phyloP scores from a whole-genome alignment of 2,797 vertebrate genomes.

The Anolis apletophallus region DNA sequence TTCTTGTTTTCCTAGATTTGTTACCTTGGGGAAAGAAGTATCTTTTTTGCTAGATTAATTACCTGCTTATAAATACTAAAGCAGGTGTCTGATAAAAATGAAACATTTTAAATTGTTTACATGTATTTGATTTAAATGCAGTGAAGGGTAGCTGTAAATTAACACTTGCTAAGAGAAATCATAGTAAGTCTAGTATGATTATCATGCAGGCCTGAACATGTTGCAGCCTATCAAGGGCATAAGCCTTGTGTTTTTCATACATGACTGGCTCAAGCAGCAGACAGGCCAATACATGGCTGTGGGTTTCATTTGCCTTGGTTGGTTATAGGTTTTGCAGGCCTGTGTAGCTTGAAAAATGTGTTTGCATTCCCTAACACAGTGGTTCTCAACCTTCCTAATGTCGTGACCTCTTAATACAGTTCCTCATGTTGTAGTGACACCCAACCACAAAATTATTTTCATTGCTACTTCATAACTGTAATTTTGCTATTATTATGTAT shows the following conservation, averaged over 20 bases:
- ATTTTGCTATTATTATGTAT: too few relatives aligned
- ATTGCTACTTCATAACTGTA: too few relatives aligned
- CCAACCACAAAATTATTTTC: too few relatives aligned
- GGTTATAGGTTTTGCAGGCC: neutral
- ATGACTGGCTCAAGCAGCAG: neutral
- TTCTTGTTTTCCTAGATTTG: constrained; percentile 9
- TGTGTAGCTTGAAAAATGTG: neutral
- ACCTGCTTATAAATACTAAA: neutral
- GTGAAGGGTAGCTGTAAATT: constrained; percentile 4
- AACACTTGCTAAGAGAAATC: neutral
- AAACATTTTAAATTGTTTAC: neutral
- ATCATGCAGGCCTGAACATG: neutral
- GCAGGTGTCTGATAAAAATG: neutral
- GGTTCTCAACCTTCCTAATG: too few relatives aligned
- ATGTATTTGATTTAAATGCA: neutral
- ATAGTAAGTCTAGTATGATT: neutral
- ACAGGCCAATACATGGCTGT: neutral
- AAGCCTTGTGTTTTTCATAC: neutral
- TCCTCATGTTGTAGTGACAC: too few relatives aligned
- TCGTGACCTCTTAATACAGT: too few relatives aligned
- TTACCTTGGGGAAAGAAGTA: neutral
- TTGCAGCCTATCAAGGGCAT: neutral
- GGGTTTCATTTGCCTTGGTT: neutral
- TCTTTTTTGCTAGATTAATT: neutral
- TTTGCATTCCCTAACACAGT: neutral